A percentile compares a stretch with the other conserved stretches of the same genome.
Evolutionary conservation across 2,888 invertebrate genomes (phyloP).

Genomic region (Perizoma flavofasciatum): DNA sequence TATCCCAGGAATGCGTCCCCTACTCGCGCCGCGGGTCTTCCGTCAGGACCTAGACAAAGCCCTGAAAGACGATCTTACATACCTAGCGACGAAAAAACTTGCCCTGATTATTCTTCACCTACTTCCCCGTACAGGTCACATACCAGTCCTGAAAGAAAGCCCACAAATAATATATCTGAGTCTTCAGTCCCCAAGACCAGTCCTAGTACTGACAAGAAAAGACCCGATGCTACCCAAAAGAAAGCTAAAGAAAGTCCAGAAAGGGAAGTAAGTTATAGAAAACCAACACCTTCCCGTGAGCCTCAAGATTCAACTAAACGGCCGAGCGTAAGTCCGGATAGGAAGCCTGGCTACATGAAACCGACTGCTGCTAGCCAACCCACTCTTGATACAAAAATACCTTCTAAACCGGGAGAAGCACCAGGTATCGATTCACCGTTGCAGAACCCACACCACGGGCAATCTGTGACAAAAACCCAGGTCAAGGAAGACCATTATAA

Average conservation of each 20-base stretch:
- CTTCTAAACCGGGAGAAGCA: constrained; percentile 35
- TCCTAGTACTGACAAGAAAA: constrained; percentile 51
- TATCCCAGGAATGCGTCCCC: constrained; percentile 34
- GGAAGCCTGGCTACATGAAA: constrained; percentile 61
- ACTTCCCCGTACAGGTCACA: constrained; percentile 19
- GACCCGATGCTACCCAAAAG: constrained; percentile 5
- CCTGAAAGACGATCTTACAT: constrained; percentile 44
- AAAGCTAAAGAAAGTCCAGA: constrained; percentile 41
- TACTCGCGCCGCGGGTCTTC: constrained; percentile 25
- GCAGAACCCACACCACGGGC: constrained; percentile 47
- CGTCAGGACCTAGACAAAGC: constrained; percentile 43
- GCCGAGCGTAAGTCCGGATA: constrained; percentile 46
- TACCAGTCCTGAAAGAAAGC: constrained; percentile 27
- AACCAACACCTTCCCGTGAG: constrained; percentile 19
- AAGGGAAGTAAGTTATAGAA: constrained; percentile 34
- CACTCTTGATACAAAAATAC: constrained; percentile 37
- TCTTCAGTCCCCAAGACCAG: constrained; percentile 35
- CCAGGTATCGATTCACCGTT: constrained; percentile 51
- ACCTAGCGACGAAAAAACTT: constrained; percentile 25
- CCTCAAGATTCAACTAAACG: constrained; percentile 27
- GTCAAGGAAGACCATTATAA: constrained; percentile 64
- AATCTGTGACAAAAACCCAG: constrained; percentile 41
- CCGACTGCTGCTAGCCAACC: constrained; percentile 54
- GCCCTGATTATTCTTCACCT: constrained; percentile 10
- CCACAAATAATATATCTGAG: constrained; percentile 15